Percentiles rank a stretch among this genome's conserved stretches.
These are phyloP conservation scores for Hypolimnas misippus DNA, from an alignment of 2,888 invertebrate species.

Conservation along the genomic window DNA sequence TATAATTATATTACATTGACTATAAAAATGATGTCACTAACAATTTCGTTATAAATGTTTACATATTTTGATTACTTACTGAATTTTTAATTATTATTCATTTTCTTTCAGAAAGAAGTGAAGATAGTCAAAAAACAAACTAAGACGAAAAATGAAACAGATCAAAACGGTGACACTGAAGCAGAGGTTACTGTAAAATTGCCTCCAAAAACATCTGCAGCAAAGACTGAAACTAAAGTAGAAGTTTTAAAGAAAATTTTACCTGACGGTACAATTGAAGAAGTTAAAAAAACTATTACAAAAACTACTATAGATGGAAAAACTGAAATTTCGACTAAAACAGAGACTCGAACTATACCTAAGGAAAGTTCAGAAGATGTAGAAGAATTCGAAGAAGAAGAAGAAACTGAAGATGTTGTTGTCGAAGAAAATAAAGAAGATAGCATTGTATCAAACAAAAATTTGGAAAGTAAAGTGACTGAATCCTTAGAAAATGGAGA, in stretches of 20 bases:
- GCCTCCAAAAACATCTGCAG: slow-evolving; percentile 69
- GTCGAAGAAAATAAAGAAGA: slow-evolving; percentile 46
- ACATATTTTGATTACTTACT: slow-evolving; percentile 13
- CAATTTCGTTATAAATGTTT: slow-evolving; percentile 6
- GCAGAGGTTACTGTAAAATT: slow-evolving; percentile 69
- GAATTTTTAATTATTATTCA: slow-evolving; percentile 20
- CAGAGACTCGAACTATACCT: slow-evolving; percentile 70
- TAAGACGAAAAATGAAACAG: slow-evolving; percentile 56
- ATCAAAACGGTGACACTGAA: slow-evolving; percentile 68
- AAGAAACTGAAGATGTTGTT: slow-evolving; percentile 49
- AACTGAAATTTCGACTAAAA: slow-evolving; percentile 73
- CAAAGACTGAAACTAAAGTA: slow-evolving; percentile 75
- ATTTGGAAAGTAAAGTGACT: slow-evolving; percentile 8
- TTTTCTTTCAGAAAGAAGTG: slow-evolving; percentile 71
- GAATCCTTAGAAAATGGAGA: slow-evolving; percentile 14
- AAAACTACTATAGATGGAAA: slow-evolving; percentile 75
- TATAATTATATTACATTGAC: background rate
- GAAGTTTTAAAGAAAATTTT: slow-evolving; percentile 69
- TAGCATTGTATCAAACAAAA: slow-evolving; percentile 26
- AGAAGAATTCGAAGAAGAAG: slow-evolving; percentile 59
- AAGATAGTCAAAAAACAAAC: slow-evolving; percentile 66
- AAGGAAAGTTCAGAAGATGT: slow-evolving; percentile 63
- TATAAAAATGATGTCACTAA: slow-evolving; percentile 22
- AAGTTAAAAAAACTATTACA: slow-evolving; percentile 74
- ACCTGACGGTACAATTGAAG: slow-evolving; percentile 72